Evolutionary conservation across 2,113 vertebrate genomes (phyloP).

Genomic region (Oceanodroma tethys): DNA sequence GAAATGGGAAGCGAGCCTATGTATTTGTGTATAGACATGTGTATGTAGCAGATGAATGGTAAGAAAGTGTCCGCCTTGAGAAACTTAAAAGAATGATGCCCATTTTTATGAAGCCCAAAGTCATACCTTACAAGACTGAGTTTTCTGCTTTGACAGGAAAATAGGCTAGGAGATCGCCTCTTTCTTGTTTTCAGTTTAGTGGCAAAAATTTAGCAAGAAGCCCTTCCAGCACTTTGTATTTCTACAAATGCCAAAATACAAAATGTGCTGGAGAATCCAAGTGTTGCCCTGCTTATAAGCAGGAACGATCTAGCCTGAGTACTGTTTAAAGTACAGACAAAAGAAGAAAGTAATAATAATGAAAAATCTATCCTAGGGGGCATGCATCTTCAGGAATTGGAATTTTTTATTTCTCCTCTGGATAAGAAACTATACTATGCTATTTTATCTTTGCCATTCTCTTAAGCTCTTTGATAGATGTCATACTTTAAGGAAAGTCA

Average conservation of each 20-base stretch:
- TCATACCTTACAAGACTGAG: background rate
- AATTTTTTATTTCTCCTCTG: background rate
- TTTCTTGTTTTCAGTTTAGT: background rate
- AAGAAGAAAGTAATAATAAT: background rate
- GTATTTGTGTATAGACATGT: background rate
- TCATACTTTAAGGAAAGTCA: background rate
- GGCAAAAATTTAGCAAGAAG: background rate
- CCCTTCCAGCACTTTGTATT: background rate
- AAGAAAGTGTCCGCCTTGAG: background rate
- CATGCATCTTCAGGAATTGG: background rate
- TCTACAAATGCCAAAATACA: background rate
- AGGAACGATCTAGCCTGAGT: background rate
- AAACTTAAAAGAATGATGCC: background rate
- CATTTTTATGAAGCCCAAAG: background rate
- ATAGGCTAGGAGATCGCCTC: background rate
- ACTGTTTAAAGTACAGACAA: background rate
- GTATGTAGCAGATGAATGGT: background rate
- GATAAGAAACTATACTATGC: background rate
- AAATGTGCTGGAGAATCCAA: background rate
- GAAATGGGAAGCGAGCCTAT: background rate
- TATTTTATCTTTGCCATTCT: conserved; percentile 6
- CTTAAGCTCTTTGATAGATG: background rate
- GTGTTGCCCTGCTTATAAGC: background rate
- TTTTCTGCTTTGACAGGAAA: background rate
- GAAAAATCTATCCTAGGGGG: background rate